A percentile compares a stretch with the other conserved stretches of the same genome.
Evolutionary conservation across 2,113 vertebrate species (phyloP).

Genomic region (Elephantulus edwardii): DNA sequence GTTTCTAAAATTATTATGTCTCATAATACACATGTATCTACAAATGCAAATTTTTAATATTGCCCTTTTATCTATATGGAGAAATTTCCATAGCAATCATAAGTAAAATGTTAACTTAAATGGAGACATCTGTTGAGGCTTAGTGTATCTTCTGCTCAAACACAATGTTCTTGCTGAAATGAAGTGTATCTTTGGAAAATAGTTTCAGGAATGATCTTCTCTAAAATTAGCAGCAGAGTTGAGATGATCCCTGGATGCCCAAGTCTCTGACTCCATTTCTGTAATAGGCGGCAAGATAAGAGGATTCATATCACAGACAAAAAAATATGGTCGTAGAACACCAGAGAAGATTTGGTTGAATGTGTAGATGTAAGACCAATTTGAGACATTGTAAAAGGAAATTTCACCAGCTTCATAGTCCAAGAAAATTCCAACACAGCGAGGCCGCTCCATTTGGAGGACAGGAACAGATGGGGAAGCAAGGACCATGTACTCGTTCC

Average conservation of each 20-base stretch:
- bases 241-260: too few relatives aligned
- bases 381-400: conserved; percentile 88
- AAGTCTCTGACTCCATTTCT: neutral
- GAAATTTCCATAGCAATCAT: neutral
- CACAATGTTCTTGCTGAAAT: too few relatives aligned
- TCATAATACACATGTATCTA: neutral
- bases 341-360: conserved; percentile 88
- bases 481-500: conserved; percentile 86
- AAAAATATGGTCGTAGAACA: conserved; percentile 88
- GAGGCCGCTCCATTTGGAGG: conserved; percentile 79
- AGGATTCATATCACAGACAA: conserved; percentile 83
- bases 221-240: neutral
- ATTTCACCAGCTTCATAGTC: conserved; percentile 88
- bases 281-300: conserved; percentile 32
- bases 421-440: conserved; percentile 86
- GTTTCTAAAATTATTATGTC: neutral
- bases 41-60: neutral
- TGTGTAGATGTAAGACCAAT: conserved; percentile 86
- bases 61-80: neutral
- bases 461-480: conserved; percentile 77
- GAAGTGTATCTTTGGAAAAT: neutral
- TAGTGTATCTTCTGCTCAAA: neutral
- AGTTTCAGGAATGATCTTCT: neutral
- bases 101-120: neutral
- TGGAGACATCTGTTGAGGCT: neutral